phyloP scores from a whole-genome alignment of 2,113 vertebrate genomes.

The Dromas ardeola region DNA sequence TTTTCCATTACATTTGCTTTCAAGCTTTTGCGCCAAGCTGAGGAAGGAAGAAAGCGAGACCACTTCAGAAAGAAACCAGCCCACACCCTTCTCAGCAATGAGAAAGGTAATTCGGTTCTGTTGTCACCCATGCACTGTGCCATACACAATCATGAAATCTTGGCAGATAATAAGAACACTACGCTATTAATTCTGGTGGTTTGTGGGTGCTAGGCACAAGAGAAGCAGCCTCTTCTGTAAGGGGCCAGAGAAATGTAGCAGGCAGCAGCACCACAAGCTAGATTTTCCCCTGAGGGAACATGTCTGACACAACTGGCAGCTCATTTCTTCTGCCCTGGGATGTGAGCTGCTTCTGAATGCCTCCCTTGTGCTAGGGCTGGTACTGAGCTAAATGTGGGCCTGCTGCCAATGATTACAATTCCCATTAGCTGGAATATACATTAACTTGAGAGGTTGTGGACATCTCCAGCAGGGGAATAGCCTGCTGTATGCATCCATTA shows the following conservation, averaged over 20 bases:
- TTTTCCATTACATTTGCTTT: conserved; percentile 6
- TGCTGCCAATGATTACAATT: conserved; percentile 30
- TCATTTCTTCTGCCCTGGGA: conserved; percentile 24
- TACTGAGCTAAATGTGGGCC: conserved; percentile 21
- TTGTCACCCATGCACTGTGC: background rate
- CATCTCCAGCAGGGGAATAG: background rate
- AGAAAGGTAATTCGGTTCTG: background rate
- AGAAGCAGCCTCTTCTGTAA: background rate
- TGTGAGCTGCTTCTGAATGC: conserved; percentile 38
- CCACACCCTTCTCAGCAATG: background rate
- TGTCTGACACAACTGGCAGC: conserved; percentile 31
- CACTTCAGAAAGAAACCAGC: background rate
- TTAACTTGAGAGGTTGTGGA: conserved; percentile 9
- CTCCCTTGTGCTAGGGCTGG: conserved; percentile 35
- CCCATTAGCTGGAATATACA: conserved; percentile 49
- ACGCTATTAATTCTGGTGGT: background rate
- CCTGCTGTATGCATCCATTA: background rate
- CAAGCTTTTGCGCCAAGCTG: background rate
- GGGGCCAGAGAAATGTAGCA: background rate
- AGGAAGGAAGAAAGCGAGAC: background rate
- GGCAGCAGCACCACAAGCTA: background rate
- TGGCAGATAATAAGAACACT: background rate
- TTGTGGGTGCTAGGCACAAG: background rate
- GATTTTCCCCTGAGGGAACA: background rate
- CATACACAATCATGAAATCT: background rate